Conservation (phyloP, 1,140 invertebrate genomes). For the Lasioglossum albipes region DNA sequence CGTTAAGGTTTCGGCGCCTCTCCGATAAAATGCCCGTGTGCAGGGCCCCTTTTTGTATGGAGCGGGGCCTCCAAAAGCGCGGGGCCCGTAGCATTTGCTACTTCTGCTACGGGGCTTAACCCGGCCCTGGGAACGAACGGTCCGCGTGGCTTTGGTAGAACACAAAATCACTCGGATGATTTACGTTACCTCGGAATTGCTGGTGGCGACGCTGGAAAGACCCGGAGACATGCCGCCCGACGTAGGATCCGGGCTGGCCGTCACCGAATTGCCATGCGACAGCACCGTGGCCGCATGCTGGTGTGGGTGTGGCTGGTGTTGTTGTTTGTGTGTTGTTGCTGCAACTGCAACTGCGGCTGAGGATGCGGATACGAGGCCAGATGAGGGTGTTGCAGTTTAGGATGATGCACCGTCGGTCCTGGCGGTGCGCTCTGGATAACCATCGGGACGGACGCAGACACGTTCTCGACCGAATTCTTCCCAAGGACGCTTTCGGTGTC, state of each 20-base stretch:
- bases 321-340: not conserved
- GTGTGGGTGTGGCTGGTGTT: not conserved
- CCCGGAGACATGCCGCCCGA: slow-evolving; percentile 85
- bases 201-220: slow-evolving; percentile 86
- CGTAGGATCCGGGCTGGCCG: slow-evolving; percentile 81
- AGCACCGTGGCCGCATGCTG: slow-evolving; percentile 61
- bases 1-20: no score
- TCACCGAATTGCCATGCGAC: slow-evolving; percentile 68
- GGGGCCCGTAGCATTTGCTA: no score
- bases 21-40: no score
- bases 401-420: slow-evolving; percentile 65
- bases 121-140: no score
- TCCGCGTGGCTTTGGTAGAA: not conserved
- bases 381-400: slow-evolving; percentile 73
- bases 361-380: slow-evolving; percentile 72
- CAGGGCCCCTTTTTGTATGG: no score
- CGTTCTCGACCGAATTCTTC: slow-evolving; percentile 65
- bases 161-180: not conserved
- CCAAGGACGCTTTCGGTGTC: slow-evolving; percentile 36
- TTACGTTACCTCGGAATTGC: slow-evolving; percentile 85
- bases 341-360: not conserved
- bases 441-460: slow-evolving; percentile 63
- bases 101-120: no score
- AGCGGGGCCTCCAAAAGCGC: no score
- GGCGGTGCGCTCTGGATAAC: slow-evolving; percentile 75